Percentiles rank a stretch among this genome's conserved stretches.
phyloP scores from a whole-genome alignment of 2,113 vertebrate genomes.

The Nasalis larvatus region DNA sequence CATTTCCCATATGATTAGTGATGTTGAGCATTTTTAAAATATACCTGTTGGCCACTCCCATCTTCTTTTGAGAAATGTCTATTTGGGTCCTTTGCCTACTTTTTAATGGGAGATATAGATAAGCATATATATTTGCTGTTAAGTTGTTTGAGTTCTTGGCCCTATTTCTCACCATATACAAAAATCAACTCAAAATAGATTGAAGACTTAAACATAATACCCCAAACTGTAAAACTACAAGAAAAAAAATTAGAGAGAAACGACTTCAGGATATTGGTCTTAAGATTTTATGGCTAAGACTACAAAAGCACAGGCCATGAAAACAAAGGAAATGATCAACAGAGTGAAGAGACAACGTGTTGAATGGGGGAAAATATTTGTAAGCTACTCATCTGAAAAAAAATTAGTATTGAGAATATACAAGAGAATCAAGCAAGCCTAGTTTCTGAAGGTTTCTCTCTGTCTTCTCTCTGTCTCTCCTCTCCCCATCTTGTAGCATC shows the following conservation, averaged over 20 bases:
- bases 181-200: neutral
- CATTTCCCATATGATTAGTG: neutral
- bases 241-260: neutral
- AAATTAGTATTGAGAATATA: neutral
- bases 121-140: neutral
- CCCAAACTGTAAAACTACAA: neutral
- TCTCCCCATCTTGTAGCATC: neutral
- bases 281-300: neutral
- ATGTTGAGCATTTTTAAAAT: neutral
- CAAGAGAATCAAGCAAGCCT: neutral
- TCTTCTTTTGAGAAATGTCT: neutral
- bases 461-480: no score
- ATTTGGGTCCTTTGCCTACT: neutral
- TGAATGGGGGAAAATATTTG: neutral
- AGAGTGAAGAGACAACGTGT: neutral
- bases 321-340: neutral
- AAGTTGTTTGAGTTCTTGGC: neutral
- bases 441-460: neutral
- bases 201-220: neutral
- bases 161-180: neutral
- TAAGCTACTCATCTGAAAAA: neutral
- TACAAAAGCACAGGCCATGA: neutral
- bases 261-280: neutral
- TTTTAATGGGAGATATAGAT: neutral
- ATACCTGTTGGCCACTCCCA: neutral